A percentile compares a stretch with the other conserved stretches of the same genome.
Conservation (phyloP, 2,797 vertebrate genomes). For the Chlorospingus flavigularis region DNA sequence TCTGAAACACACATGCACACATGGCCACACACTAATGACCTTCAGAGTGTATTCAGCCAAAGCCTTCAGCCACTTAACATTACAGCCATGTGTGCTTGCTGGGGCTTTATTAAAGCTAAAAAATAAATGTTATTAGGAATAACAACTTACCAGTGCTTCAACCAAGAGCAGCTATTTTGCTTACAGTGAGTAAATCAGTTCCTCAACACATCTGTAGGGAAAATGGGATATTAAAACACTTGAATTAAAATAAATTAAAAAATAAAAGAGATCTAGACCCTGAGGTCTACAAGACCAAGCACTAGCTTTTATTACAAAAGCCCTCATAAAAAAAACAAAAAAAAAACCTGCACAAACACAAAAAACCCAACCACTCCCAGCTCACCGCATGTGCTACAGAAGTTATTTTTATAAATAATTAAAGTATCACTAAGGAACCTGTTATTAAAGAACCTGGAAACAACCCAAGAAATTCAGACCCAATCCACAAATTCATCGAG, state of each 20-base stretch:
- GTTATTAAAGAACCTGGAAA: neutral
- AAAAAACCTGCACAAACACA: neutral
- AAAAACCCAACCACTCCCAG: neutral
- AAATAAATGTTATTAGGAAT: slow-evolving; percentile 35
- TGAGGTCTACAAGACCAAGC: neutral
- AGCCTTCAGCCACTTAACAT: neutral
- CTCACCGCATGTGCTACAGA: neutral
- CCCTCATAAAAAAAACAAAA: neutral
- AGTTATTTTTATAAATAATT: neutral
- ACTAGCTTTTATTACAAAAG: neutral
- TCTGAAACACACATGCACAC: neutral
- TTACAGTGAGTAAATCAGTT: slow-evolving; percentile 47
- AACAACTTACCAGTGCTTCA: slow-evolving; percentile 74
- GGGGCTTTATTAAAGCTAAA: neutral
- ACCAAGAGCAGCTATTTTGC: slow-evolving; percentile 49
- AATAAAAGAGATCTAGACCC: neutral
- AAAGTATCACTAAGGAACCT: neutral
- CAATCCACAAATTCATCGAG: neutral
- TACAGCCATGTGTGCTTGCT: neutral
- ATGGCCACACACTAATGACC: neutral
- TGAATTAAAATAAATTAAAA: neutral
- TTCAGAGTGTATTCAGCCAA: neutral
- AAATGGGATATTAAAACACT: slow-evolving; percentile 36
- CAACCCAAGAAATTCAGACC: neutral
- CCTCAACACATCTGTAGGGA: slow-evolving; percentile 60